Evolutionary conservation across 2,797 vertebrate species (phyloP).

Genomic region (Oreochromis mossambicus): DNA sequence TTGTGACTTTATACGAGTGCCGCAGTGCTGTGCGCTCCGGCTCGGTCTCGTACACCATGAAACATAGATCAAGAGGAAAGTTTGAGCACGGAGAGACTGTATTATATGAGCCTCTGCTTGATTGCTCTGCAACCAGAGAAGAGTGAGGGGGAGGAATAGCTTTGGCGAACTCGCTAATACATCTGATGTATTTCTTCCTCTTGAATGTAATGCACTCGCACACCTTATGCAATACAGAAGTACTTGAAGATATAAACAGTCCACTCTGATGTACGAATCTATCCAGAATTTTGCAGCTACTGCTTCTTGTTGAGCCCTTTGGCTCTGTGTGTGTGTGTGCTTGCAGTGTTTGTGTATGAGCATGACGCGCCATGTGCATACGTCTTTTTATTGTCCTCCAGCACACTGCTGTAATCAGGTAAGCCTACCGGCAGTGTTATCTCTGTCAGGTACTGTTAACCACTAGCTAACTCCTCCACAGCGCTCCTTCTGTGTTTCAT

Average conservation of each 20-base stretch:
- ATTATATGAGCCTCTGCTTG: constrained; percentile 39
- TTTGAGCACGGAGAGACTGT: constrained; percentile 39
- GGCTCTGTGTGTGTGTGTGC: neutral
- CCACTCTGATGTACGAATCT: constrained; percentile 1
- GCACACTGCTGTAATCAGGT: constrained; percentile 55
- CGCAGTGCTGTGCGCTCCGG: neutral
- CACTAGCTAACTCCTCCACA: constrained; percentile 27
- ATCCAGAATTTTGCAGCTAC: constrained; percentile 2
- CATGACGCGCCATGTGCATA: neutral
- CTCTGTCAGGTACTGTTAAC: constrained; percentile 50
- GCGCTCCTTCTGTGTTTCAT: constrained; percentile 33
- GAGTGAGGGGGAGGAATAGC: constrained; percentile 33
- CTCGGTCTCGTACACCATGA: constrained; percentile 42
- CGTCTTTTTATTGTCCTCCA: constrained; percentile 32
- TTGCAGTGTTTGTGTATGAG: neutral
- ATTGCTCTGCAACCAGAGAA: constrained; percentile 49
- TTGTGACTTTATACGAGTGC: constrained; percentile 18
- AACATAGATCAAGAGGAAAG: constrained; percentile 70
- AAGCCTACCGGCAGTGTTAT: constrained; percentile 39
- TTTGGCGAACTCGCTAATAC: constrained; percentile 33
- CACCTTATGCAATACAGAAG: constrained; percentile 10
- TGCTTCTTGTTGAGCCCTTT: neutral
- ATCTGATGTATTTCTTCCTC: constrained; percentile 35
- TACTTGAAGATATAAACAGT: constrained; percentile 12
- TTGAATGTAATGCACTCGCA: neutral